Evolutionary conservation across 2,888 invertebrate genomes (phyloP), one percentile per base, ranked within the genome.

Genomic region (Marasmarcha lunaedactyla): DNA sequence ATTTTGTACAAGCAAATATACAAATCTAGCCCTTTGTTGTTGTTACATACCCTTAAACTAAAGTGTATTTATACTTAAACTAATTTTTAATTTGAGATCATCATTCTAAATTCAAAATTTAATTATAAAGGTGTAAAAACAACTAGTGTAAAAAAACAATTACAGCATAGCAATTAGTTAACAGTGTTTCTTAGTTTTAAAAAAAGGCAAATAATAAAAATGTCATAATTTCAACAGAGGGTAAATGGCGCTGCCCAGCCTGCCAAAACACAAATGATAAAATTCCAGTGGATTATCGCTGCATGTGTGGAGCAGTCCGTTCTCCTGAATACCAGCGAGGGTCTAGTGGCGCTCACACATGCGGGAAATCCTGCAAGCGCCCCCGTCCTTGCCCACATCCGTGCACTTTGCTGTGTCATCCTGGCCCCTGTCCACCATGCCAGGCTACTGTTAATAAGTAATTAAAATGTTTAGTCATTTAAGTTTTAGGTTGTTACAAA

Each of bases 231-330:
- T 30, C n/a, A 44, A 9, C 49, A 84, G 91, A 91, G 47, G 88
- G 87, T 39, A 92, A 93, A 42, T 98, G 98, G 98, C 89, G 97
- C 13, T 98, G 98, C 65, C 98, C 98, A 0, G 95, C 96, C 0
- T 98, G 98, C 65, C 97, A 97, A 71, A 93, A 93, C 66, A 88
- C 90, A 1, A 89, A 87, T 42, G 74, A 86, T 11, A 85, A 86
- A 14, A 85, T 93, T 39, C 97, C 97, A 0, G 85, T 86, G 0
- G 89, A 92, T 39, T 98, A 97, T 68, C 85, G 85, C 11, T 98
- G 98, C 64, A 97, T 95, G 78, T 98, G 98, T 67, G 93, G 94
- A 14, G 92, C 93, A 63, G 67, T 85, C 1, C 85, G 85, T 33
- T 87, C 90, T 55, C 96, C 96, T 0, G 88, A 89, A 42, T 89